Evolutionary conservation across 2,797 vertebrate species (phyloP).

Genomic region (Tokudaia muenninki): DNA sequence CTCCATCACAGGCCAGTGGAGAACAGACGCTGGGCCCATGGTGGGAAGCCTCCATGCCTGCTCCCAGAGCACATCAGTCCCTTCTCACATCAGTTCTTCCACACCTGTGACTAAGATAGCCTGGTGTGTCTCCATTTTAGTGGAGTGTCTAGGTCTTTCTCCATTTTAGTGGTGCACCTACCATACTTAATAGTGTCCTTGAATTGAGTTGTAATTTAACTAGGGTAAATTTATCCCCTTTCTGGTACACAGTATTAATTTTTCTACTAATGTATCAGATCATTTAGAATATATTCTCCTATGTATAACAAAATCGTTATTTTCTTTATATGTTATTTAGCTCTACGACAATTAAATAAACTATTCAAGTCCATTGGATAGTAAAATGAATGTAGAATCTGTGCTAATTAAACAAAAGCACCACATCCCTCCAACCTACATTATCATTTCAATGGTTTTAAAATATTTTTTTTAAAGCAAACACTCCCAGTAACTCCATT

Average conservation of each 20-base stretch:
- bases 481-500: not conserved
- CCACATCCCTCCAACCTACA: not conserved
- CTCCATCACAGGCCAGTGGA: not conserved
- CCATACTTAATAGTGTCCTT: not conserved
- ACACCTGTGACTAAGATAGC: not conserved
- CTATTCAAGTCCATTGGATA: not conserved
- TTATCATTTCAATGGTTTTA: not conserved
- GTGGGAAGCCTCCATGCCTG: no score
- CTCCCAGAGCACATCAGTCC: not conserved
- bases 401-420: not conserved
- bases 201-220: not conserved
- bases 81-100: not conserved
- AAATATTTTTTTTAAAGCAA: not conserved
- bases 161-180: not conserved
- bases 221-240: not conserved
- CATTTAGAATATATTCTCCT: slow-evolving; percentile 11
- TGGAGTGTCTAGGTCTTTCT: not conserved
- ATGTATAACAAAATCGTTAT: not conserved
- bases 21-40: not conserved
- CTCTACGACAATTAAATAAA: not conserved
- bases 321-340: not conserved
- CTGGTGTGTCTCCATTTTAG: not conserved
- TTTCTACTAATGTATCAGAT: not conserved
- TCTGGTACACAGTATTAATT: not conserved
- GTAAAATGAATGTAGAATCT: not conserved